phyloP scores from a whole-genome alignment of 2,888 invertebrate genomes.

The Drosophila emarginata region DNA sequence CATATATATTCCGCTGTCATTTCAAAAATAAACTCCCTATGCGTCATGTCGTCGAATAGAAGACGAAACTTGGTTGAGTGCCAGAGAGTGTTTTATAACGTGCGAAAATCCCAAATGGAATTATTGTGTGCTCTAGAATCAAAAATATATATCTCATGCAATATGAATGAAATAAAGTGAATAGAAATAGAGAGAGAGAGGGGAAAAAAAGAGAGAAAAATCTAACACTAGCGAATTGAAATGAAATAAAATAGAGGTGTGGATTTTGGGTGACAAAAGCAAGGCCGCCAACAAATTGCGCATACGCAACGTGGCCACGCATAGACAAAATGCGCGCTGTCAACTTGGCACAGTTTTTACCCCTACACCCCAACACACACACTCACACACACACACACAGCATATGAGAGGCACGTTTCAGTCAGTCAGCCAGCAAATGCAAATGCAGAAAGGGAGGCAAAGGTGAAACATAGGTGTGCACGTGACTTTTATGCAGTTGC shows the following conservation, averaged over 20 bases:
- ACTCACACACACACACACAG: background rate
- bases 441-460: background rate
- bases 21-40: conserved; percentile 64
- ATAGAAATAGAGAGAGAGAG: background rate
- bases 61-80: conserved; percentile 39
- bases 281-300: conserved; percentile 61
- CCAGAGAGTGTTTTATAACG: conserved; percentile 72
- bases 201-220: background rate
- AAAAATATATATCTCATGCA: conserved; percentile 21
- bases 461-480: conserved; percentile 44
- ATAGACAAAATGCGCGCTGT: conserved; percentile 51
- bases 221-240: background rate
- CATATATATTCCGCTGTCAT: conserved; percentile 30
- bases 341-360: conserved; percentile 72
- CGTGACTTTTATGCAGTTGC: conserved; percentile 74
- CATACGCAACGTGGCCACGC: conserved; percentile 68
- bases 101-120: conserved; percentile 66
- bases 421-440: conserved; percentile 15
- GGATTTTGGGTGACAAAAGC: conserved; percentile 16
- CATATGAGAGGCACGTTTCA: conserved; percentile 60
- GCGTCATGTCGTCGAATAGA: conserved; percentile 54
- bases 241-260: conserved; percentile 16
- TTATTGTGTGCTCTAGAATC: conserved; percentile 50
- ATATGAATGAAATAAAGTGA: background rate
- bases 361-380: conserved; percentile 22